Evolutionary conservation across 2,888 invertebrate genomes (phyloP).

Genomic region (Octodonta nipae): DNA sequence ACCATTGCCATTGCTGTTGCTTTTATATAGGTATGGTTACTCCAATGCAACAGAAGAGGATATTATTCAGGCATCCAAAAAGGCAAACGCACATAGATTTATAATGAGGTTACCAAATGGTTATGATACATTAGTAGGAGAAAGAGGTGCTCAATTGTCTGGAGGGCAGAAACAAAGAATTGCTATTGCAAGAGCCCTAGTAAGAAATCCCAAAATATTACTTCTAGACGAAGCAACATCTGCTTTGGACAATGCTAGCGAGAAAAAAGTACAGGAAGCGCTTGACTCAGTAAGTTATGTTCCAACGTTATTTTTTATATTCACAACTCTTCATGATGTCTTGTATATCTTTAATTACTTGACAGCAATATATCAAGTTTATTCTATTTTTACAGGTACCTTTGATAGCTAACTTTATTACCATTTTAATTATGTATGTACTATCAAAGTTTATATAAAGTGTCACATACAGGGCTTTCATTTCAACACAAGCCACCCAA

Average conservation of each 20-base stretch:
- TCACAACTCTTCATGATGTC: too few species aligned
- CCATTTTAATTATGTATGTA: too few species aligned
- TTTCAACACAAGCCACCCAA: too few species aligned
- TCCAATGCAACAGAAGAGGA: slow-evolving; percentile 50
- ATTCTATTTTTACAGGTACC: too few species aligned
- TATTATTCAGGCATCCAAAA: slow-evolving; percentile 54
- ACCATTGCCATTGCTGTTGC: too few species aligned
- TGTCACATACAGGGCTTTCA: too few species aligned
- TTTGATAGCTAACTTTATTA: too few species aligned
- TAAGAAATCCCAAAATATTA: slow-evolving; percentile 66
- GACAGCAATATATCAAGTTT: too few species aligned
- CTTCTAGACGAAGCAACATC: slow-evolving; percentile 81
- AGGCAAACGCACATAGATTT: slow-evolving; percentile 67
- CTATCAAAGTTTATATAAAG: too few species aligned
- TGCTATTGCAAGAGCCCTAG: slow-evolving; percentile 77
- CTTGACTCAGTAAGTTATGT: slow-evolving; percentile 54
- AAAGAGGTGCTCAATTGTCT: slow-evolving; percentile 66
- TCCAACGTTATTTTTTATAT: too few species aligned
- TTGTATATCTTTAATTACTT: too few species aligned
- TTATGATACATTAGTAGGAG: slow-evolving; percentile 74
- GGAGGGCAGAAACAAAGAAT: slow-evolving; percentile 88
- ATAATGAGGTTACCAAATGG: slow-evolving; percentile 61
- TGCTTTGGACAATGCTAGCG: slow-evolving; percentile 74
- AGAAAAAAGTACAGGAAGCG: slow-evolving; percentile 72
- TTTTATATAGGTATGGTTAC: slow-evolving; percentile 57